Evolutionary conservation across 2,888 invertebrate genomes (phyloP).

Genomic region (Sturmia bella): DNA sequence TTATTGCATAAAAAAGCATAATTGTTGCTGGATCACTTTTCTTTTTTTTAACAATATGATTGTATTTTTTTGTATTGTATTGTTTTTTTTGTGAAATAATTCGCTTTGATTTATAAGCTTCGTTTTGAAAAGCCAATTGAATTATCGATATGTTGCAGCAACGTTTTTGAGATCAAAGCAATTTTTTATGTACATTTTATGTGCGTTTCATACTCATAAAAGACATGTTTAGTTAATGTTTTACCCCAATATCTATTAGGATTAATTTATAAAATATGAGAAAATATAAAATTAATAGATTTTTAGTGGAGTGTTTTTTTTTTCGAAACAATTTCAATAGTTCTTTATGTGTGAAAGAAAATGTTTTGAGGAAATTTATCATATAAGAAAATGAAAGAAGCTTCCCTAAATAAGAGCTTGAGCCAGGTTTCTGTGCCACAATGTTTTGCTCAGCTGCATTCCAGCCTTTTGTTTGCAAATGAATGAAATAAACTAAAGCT

Average conservation of each 20-base stretch:
- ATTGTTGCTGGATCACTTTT: conserved; percentile 25
- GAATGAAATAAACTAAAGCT: too few species aligned
- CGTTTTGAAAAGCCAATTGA: conserved; percentile 20
- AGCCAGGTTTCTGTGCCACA: too few species aligned
- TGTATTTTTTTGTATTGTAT: conserved; percentile 2
- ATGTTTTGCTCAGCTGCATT: too few species aligned
- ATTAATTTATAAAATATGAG: conserved; percentile 1
- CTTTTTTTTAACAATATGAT: conserved; percentile 27
- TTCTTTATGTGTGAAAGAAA: too few species aligned
- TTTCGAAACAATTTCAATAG: too few species aligned
- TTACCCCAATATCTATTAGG: not conserved
- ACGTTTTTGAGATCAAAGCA: conserved; percentile 1
- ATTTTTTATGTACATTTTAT: not conserved
- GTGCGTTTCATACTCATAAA: conserved; percentile 14
- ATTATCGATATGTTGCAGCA: conserved; percentile 27
- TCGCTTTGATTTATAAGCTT: conserved; percentile 47
- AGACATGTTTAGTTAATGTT: conserved; percentile 25
- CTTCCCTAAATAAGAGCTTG: too few species aligned
- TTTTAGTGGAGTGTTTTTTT: too few species aligned
- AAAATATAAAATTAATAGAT: too few species aligned
- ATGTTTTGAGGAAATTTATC: too few species aligned
- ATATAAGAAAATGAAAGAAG: too few species aligned
- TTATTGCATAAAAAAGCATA: conserved; percentile 43
- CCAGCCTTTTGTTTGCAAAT: too few species aligned
- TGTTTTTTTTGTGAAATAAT: conserved; percentile 15